Base-by-base conservation (phyloP, 2,888 invertebrate species). In the Vesta saturnalis region DNA sequence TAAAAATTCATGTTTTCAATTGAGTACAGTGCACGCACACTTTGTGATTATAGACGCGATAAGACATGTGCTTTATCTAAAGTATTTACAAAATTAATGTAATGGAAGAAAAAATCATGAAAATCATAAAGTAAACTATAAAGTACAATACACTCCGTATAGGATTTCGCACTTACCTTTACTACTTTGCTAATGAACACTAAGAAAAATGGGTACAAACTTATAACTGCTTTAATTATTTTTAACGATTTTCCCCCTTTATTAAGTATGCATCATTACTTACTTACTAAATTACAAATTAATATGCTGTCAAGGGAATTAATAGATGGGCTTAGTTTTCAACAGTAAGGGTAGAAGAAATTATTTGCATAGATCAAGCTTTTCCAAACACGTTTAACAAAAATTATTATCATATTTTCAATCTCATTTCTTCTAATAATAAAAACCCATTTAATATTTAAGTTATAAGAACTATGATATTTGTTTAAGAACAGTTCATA, bases 1-100 rank as follows among this genome's bases (percentile, higher is more conserved):
- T 49, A 16, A 49, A 49, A 49, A 49, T 49, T 49, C 49, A 49
- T n/a, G 49, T 49, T 49, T 19, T 49, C 19, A 49, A 49, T 14
- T 49, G 49, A 15, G 19, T 15, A 14, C 49, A 8, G 10, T 49
- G 49, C 49, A 49, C 49, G 49, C 49, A 49, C 49, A 18, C 10
- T 18, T 14, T 49, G 49, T 49, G 49, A 19, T 49, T 18, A 16
- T 49, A 15, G 6, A 1, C 49, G 10, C 10, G 49, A 49, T 49
- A 49, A 49, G 19, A 12, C 49, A 49, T 49, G 10, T 49, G 6
- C 18, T 14, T 49, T 19, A 49, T 49, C 49, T 49, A 2, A 49
- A 49, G 18, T 49, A 49, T 16, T 18, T 18, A 19, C 19, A 19
- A 49, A 15, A 15, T 16, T 19, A 49, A 49, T 49, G 10, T 49